Conservation (phyloP, 2,888 invertebrate species). For the Drosophila quinaria region DNA sequence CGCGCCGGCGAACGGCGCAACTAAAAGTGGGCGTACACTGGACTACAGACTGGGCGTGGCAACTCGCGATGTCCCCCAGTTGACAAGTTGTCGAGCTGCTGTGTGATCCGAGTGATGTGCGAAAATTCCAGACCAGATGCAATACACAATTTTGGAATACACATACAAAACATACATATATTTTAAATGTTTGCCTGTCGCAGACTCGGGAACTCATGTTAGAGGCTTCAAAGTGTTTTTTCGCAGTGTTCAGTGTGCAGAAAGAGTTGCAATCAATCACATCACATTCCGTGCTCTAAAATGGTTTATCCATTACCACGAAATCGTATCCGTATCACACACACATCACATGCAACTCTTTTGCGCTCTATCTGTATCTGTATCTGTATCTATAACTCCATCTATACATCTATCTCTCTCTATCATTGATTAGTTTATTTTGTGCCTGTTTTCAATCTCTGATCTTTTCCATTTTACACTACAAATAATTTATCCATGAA, state of each 20-base stretch:
- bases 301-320: neutral
- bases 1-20: slow-evolving; percentile 85
- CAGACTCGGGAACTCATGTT: slow-evolving; percentile 53
- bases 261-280: slow-evolving; percentile 22
- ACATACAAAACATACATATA: neutral
- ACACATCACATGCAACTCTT: slow-evolving; percentile 12
- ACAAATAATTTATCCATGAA: slow-evolving; percentile 9
- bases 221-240: slow-evolving; percentile 73
- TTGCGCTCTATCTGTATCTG: slow-evolving; percentile 5
- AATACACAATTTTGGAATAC: slow-evolving; percentile 2
- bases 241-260: slow-evolving; percentile 22
- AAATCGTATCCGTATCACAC: neutral
- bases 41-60: slow-evolving; percentile 23
- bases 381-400: slow-evolving; percentile 10
- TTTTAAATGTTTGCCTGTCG: slow-evolving; percentile 16
- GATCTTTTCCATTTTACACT: slow-evolving; percentile 8
- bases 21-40: slow-evolving; percentile 53
- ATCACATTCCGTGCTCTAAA: slow-evolving; percentile 52
- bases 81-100: slow-evolving; percentile 6
- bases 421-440: neutral
- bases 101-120: slow-evolving; percentile 41
- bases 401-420: neutral
- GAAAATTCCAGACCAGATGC: slow-evolving; percentile 12
- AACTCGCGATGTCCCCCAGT: slow-evolving; percentile 11
- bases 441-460: neutral